Evolutionary conservation across 2,797 vertebrate genomes (phyloP), one percentile per base, ranked within the genome.

Genomic region (Gobio occitaniae): DNA sequence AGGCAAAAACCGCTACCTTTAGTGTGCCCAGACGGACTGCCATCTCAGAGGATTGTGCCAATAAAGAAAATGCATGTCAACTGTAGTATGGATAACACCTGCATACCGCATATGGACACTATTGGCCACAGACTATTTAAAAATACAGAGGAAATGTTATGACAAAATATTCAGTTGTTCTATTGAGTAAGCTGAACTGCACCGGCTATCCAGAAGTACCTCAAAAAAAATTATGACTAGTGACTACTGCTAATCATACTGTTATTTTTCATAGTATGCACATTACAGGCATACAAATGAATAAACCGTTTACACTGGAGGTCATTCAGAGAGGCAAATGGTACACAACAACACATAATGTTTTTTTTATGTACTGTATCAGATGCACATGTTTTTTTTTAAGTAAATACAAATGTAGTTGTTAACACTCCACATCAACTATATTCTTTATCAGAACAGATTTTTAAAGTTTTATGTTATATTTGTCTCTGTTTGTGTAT

Each of bases 21-120:
- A 63, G 8, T 66, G 17, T 38, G 36, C 19, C 91, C 92, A 84
- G 36, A 70, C 52, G 41, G 47, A 41, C 74, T 29, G 19, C 59
- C 21, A 44, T 85, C 32, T 32, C 85, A 69, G 88, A 25, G 70
- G 92, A 92, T 92, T 91, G 76, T 52, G 12, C n/a, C 84, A 87
- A 56, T 48, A 77, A 88, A 84, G 87, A 89, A 38, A 84, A 86
- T 47, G 71, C 65, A 32, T 89, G 80, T 32, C 78, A 74, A 70
- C 74, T 80, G 72, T 87, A 80, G 65, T 6, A 70, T 25, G 66
- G 47, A 54, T 38, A 59, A 72, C 29, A 52, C 19, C 56, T 25
- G 29, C 19, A 25, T 50, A 54, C 12, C 1, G 41, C 29, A 48
- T 21, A 41, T n/a, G 75, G 52, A 69, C 72, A 68, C 61, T 29